phyloP scores from a whole-genome alignment of 2,888 invertebrate species.

The Campoplex capitator region DNA sequence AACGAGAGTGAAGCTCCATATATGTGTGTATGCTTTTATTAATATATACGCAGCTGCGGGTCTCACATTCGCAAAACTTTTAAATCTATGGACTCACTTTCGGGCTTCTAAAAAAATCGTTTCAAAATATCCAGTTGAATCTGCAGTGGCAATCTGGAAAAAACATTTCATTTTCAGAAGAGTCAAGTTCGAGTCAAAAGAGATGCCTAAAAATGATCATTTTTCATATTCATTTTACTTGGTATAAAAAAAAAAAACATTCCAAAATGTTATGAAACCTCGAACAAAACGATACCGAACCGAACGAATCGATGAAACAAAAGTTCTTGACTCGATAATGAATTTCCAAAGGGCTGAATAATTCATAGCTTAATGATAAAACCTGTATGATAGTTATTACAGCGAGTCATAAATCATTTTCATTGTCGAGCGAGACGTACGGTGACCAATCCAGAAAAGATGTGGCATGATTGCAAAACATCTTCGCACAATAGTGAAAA shows the following conservation, averaged over 20 bases:
- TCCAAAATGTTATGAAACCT: neutral
- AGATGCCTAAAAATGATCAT: too few species aligned
- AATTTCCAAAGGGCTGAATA: slow-evolving; percentile 31
- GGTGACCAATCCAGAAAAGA: slow-evolving; percentile 36
- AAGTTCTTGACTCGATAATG: neutral
- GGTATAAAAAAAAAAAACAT: too few species aligned
- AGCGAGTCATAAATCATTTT: slow-evolving; percentile 34
- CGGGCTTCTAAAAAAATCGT: neutral
- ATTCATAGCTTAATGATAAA: slow-evolving; percentile 36
- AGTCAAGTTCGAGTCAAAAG: too few species aligned
- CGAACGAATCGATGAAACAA: neutral
- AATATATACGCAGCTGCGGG: slow-evolving; percentile 67
- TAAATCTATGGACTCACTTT: neutral
- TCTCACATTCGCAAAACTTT: slow-evolving; percentile 7
- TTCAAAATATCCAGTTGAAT: neutral
- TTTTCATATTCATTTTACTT: neutral
- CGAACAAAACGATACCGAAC: neutral
- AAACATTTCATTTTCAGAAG: too few species aligned
- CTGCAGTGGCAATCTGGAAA: neutral
- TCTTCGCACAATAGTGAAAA: slow-evolving; percentile 30
- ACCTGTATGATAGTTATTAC: slow-evolving; percentile 13
- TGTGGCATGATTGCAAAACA: slow-evolving; percentile 14
- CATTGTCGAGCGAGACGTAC: neutral
- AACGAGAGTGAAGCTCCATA: slow-evolving; percentile 23
- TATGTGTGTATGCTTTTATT: neutral